phyloP scores from a whole-genome alignment of 92 coral and sea anemone genomes.

The Paragorgia papillata region DNA sequence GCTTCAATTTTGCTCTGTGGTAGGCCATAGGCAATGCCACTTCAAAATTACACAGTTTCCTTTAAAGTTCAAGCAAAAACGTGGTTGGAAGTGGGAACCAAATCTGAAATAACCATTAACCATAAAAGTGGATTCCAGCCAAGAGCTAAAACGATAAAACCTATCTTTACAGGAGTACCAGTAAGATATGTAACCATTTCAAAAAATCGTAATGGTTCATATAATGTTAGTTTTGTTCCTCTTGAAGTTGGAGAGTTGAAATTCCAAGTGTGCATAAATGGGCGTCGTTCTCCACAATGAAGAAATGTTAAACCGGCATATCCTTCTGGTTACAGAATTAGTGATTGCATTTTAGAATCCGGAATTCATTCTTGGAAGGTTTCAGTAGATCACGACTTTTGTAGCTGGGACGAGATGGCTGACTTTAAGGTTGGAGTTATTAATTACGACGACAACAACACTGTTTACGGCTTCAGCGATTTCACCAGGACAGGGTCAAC shows the following conservation, averaged over 20 bases:
- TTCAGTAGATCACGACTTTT: not conserved
- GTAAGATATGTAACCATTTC: not conserved
- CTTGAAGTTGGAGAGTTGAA: slow-evolving; percentile 18
- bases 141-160: slow-evolving; percentile 15
- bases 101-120: slow-evolving; percentile 1
- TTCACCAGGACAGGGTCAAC: not conserved
- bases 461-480: not conserved
- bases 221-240: slow-evolving; percentile 40
- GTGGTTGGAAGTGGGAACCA: not conserved
- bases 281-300: slow-evolving; percentile 8
- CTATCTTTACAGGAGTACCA: slow-evolving; percentile 25
- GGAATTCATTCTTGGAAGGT: slow-evolving; percentile 20
- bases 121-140: not conserved
- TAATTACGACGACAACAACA: not conserved
- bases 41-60: not conserved
- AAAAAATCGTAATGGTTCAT: slow-evolving; percentile 20
- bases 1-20: not conserved
- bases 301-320: not conserved
- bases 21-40: not conserved
- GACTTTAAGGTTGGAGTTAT: slow-evolving; percentile 1
- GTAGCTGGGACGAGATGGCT: not conserved
- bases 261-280: slow-evolving; percentile 36
- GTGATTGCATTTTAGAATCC: slow-evolving; percentile 7
- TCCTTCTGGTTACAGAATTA: not conserved
- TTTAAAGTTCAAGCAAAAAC: not conserved